Percentiles rank a stretch among this genome's conserved stretches.
Conservation (phyloP, 2,113 vertebrate species). For the Sebastes fasciatus region DNA sequence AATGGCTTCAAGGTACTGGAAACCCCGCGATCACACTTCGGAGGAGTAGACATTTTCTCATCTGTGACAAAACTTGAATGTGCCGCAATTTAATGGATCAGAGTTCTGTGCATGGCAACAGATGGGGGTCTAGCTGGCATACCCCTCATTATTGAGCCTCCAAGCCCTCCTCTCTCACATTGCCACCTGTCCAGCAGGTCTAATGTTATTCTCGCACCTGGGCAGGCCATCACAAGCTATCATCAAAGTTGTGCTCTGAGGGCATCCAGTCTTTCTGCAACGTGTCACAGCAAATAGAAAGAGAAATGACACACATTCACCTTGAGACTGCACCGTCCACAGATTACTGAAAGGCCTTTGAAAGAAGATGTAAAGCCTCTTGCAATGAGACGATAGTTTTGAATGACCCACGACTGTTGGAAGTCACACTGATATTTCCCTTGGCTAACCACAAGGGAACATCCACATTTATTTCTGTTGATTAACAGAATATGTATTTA, state of each 20-base stretch:
- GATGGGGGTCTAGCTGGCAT: constrained; percentile 83
- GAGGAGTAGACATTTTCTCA: constrained; percentile 54
- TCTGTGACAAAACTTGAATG: constrained; percentile 73
- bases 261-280: constrained; percentile 71
- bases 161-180: constrained; percentile 70
- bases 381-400: constrained; percentile 10
- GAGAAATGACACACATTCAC: constrained; percentile 50
- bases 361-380: constrained; percentile 15
- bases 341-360: constrained; percentile 13
- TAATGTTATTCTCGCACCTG: constrained; percentile 83
- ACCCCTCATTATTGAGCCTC: constrained; percentile 80
- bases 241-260: constrained; percentile 80
- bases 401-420: constrained; percentile 6
- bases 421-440: not conserved
- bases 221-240: constrained; percentile 77
- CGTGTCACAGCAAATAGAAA: constrained; percentile 52
- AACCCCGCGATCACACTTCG: constrained; percentile 18
- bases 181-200: constrained; percentile 83
- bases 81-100: constrained; percentile 79
- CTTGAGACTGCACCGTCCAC: constrained; percentile 36
- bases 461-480: constrained; percentile 14
- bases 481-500: constrained; percentile 22
- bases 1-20: constrained; percentile 37
- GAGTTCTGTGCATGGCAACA: constrained; percentile 78
- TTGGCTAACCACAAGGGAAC: constrained; percentile 1